These are phyloP conservation scores for Anser cygnoides DNA, from an alignment of 2,113 vertebrate genomes.

Conservation along the genomic window DNA sequence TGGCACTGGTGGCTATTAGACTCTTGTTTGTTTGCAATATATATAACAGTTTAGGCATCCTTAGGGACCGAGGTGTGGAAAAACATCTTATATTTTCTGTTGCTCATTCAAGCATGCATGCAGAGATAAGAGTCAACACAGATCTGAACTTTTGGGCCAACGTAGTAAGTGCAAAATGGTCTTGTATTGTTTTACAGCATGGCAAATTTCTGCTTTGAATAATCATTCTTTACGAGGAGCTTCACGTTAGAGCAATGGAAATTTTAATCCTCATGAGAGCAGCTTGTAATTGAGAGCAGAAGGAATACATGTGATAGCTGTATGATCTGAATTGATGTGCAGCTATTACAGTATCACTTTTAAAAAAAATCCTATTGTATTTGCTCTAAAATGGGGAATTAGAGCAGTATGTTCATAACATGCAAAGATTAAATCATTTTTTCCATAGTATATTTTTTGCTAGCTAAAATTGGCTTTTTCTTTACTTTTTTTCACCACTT, in stretches of 20 bases:
- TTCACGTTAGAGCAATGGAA: background rate
- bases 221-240: background rate
- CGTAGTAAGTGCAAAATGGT: too few relatives aligned
- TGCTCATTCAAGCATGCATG: fast-evolving
- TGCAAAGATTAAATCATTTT: background rate
- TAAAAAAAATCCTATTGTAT: background rate
- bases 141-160: fast-evolving
- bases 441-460: background rate
- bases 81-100: background rate
- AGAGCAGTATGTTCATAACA: background rate
- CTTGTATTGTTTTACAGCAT: fast-evolving
- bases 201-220: background rate
- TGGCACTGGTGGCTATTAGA: background rate
- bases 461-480: background rate
- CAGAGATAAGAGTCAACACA: fast-evolving
- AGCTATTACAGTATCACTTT: background rate
- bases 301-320: background rate
- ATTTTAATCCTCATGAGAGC: background rate
- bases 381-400: background rate
- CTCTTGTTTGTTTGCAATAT: background rate
- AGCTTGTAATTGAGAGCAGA: background rate
- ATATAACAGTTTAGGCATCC: fast-evolving
- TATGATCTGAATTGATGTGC: background rate
- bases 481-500: background rate
- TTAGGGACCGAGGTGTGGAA: background rate